Evolutionary conservation across 2,888 invertebrate genomes (phyloP), one percentile per base, ranked within the genome.

Genomic region (Drosophila barbarae): DNA sequence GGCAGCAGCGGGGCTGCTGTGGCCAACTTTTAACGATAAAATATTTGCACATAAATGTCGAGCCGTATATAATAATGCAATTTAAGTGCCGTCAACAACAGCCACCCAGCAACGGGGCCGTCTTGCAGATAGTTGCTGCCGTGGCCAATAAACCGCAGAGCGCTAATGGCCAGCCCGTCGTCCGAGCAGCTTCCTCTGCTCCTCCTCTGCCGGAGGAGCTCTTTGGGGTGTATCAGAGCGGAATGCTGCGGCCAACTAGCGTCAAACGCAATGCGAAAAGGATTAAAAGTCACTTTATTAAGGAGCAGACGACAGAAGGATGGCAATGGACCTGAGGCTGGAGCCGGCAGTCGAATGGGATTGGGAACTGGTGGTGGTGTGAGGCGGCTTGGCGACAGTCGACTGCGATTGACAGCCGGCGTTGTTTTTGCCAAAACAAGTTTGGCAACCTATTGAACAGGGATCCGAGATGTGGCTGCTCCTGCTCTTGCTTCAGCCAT

Each of bases 31-130:
- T 66, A 67, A 74, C 75, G 77, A 77, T 86, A 80, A 84, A 80
- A 77, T 80, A 84, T 86, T 85, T 79, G 76, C 86, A 76, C 86
- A 80, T 83, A 86, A 86, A 78, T 86, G 86, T 86, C 85, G 71
- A 66, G 47, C 72, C 74, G 72, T 78, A 75, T 77, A 78, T 78
- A 87, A 85, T 85, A 80, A 86, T 78, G 78, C 81, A 72, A 84
- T 85, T 86, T 77, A 78, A 84, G 84, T 74, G 74, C 54, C 69
- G 63, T 53, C 70, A 53, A 34, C 32, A 51, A 41, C 35, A 56
- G 41, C 65, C 53, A 61, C 55, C 49, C 41, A 39, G 26, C 12
- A 44, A 30, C 6, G 55, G 55, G 46, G 49, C 15, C 66, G 21
- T 63, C 63, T 66, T 36, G 52, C 18, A 47, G 61, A 61, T 71